phyloP scores from a whole-genome alignment of 2,113 vertebrate genomes.

The Urocitellus parryii region DNA sequence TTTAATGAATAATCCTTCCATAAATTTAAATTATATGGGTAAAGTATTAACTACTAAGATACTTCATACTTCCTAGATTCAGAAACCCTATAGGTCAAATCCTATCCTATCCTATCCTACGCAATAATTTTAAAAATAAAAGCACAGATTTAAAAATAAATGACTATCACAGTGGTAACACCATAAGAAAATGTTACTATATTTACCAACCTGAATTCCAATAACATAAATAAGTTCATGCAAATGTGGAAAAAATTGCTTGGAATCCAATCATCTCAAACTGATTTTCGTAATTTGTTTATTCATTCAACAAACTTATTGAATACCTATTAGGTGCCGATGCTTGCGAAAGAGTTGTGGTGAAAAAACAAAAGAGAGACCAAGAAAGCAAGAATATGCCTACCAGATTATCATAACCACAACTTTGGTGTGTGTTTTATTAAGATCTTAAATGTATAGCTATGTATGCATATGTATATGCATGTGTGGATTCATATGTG shows the following conservation, averaged over 20 bases:
- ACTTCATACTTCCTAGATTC: neutral
- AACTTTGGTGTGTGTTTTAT: neutral
- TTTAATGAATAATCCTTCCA: neutral
- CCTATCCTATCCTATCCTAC: neutral
- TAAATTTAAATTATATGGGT: neutral
- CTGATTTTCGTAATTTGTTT: conserved; percentile 12
- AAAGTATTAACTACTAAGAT: neutral
- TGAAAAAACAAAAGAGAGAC: neutral
- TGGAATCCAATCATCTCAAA: conserved; percentile 14
- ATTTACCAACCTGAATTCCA: neutral
- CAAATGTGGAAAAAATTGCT: neutral
- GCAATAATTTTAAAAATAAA: conserved; percentile 11
- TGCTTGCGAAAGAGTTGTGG: neutral
- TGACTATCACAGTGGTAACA: neutral
- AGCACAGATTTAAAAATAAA: conserved; percentile 14
- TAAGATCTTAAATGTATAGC: neutral
- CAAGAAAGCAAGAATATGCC: neutral
- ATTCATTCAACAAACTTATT: conserved; percentile 34
- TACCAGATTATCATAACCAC: conserved; percentile 10
- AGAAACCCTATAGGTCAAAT: conserved; percentile 14
- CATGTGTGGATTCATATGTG: neutral
- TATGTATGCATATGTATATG: fast-evolving
- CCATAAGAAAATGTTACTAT: neutral
- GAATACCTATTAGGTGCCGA: neutral
- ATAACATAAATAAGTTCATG: neutral